Conservation (phyloP, 2,113 vertebrate genomes). For the Mixornis gularis region DNA sequence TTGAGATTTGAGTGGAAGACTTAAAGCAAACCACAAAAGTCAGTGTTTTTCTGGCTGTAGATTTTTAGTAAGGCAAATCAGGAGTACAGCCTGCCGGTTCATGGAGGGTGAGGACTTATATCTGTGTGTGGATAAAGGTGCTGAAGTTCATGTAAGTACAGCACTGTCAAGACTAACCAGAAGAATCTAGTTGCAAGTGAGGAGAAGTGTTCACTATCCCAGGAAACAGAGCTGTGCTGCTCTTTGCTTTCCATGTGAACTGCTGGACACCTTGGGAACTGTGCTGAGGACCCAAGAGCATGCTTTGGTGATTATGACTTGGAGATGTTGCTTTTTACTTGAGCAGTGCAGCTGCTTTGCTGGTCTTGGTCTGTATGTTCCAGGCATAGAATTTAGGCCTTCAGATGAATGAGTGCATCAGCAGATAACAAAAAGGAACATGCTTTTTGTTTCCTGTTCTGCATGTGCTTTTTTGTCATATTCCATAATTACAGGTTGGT, state of each 20-base stretch:
- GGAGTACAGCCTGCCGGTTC: background rate
- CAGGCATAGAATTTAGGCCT: background rate
- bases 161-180: background rate
- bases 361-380: background rate
- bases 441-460: background rate
- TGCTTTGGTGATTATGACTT: background rate
- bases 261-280: background rate
- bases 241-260: background rate
- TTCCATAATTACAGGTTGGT: background rate
- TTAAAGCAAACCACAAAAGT: background rate
- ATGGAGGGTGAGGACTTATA: background rate
- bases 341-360: background rate
- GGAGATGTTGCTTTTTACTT: background rate
- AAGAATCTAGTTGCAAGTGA: background rate
- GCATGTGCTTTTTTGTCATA: background rate
- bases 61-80: background rate
- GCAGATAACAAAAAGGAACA: background rate
- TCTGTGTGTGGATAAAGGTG: accelerated
- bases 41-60: background rate
- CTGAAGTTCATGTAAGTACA: background rate
- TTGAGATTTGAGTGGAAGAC: background rate
- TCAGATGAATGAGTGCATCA: background rate
- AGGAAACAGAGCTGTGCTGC: background rate
- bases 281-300: background rate
- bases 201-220: background rate